Conservation (phyloP, 2,888 invertebrate genomes). For the Yponomeuta malinellus region DNA sequence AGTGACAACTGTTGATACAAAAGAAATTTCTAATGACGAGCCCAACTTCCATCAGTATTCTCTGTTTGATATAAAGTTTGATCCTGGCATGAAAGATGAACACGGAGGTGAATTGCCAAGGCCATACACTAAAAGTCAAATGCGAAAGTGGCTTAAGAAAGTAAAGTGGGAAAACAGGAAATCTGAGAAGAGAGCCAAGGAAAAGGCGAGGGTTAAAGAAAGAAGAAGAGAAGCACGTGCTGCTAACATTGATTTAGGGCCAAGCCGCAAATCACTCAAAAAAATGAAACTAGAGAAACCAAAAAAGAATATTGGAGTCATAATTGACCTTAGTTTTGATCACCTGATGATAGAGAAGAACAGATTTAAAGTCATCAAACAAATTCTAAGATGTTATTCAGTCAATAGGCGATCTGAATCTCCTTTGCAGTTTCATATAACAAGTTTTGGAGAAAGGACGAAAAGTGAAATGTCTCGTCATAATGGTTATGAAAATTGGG, state of each 20-base stretch:
- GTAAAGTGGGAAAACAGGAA: slow-evolving; percentile 84
- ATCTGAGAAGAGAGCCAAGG: slow-evolving; percentile 81
- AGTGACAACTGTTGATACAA: not conserved
- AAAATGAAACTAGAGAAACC: slow-evolving; percentile 81
- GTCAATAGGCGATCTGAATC: slow-evolving; percentile 87
- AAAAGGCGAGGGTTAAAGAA: slow-evolving; percentile 82
- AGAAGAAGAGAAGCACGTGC: slow-evolving; percentile 81
- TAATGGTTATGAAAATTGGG: slow-evolving; percentile 94
- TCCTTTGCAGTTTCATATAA: slow-evolving; percentile 89
- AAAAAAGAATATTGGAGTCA: slow-evolving; percentile 81
- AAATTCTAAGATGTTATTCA: slow-evolving; percentile 93
- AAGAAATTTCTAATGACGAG: not conserved
- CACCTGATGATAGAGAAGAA: slow-evolving; percentile 93
- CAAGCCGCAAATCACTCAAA: slow-evolving; percentile 88
- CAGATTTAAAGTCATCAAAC: slow-evolving; percentile 91
- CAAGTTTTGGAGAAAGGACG: slow-evolving; percentile 85
- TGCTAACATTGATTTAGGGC: slow-evolving; percentile 83
- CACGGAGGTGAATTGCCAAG: slow-evolving; percentile 61
- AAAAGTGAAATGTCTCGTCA: slow-evolving; percentile 85
- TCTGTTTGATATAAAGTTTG: slow-evolving; percentile 56
- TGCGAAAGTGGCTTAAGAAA: slow-evolving; percentile 81
- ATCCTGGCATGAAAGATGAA: slow-evolving; percentile 65
- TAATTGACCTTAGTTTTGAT: slow-evolving; percentile 94
- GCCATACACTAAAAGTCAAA: slow-evolving; percentile 77
- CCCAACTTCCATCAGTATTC: slow-evolving; percentile 46